Evolutionary conservation across 2,113 vertebrate species (phyloP).

Genomic region (Hypomesus transpacificus): DNA sequence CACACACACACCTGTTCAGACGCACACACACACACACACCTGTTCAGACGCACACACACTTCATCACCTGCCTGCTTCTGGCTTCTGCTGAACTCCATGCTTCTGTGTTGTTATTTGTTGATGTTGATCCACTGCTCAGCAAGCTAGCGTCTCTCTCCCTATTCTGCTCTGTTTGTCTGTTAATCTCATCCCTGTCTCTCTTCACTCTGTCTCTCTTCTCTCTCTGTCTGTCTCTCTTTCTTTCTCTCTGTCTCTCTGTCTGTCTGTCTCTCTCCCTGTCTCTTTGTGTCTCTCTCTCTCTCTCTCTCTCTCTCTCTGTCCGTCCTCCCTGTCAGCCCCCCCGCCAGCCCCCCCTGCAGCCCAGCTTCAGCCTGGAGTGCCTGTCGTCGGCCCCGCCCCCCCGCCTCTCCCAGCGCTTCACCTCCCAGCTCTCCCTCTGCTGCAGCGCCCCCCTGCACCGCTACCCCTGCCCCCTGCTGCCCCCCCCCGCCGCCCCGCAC

Average conservation of each 20-base stretch:
- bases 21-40: no score
- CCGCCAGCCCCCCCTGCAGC: slow-evolving; percentile 52
- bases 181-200: slow-evolving; percentile 36
- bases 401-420: slow-evolving; percentile 58
- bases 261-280: no score
- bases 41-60: no score
- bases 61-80: no score
- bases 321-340: slow-evolving; percentile 43
- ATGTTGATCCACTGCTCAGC: background rate
- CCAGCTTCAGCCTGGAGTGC: slow-evolving; percentile 58
- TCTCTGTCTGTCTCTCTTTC: background rate
- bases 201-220: background rate
- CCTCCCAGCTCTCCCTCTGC: slow-evolving; percentile 18
- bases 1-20: no score
- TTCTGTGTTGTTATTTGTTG: background rate
- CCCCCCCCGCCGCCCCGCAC: background rate
- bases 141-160: background rate
- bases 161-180: slow-evolving; percentile 7
- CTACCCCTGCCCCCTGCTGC: background rate
- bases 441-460: slow-evolving; percentile 6
- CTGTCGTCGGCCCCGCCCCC: slow-evolving; percentile 53
- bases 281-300: background rate
- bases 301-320: slow-evolving; percentile 3
- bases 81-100: background rate
- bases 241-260: background rate